These are phyloP conservation scores for Ibidorhyncha struthersii DNA, from an alignment of 2,113 vertebrate genomes.

Conservation along the genomic window DNA sequence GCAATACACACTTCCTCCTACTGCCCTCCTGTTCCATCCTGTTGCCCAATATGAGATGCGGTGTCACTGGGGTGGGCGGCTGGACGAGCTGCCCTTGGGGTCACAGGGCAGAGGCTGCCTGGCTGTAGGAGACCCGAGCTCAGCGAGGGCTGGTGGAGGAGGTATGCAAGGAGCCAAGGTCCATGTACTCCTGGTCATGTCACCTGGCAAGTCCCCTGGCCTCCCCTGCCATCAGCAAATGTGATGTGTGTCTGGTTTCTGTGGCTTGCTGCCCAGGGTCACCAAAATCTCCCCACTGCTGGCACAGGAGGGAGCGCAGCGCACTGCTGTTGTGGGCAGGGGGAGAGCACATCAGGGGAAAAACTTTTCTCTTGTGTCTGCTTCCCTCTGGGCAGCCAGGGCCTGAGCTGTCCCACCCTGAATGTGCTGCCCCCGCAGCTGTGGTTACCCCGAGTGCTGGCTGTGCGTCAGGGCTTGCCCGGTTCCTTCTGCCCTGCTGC, in stretches of 20 bases:
- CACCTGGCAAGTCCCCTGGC: neutral
- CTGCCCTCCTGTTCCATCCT: neutral
- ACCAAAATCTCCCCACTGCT: neutral
- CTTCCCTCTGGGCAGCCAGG: neutral
- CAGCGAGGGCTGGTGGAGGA: neutral
- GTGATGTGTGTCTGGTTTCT: neutral
- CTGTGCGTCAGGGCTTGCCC: rapidly evolving
- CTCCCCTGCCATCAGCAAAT: neutral
- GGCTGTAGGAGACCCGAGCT: neutral
- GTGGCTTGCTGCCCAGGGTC: neutral
- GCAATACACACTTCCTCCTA: neutral
- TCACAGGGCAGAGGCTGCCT: neutral
- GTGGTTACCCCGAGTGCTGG: neutral
- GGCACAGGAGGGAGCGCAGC: rapidly evolving
- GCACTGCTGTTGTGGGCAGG: rapidly evolving
- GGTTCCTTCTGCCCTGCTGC: neutral
- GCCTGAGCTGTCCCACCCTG: neutral
- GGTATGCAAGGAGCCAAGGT: neutral
- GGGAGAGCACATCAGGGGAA: rapidly evolving
- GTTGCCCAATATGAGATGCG: neutral
- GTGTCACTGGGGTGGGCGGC: too few relatives aligned
- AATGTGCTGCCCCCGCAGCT: rapidly evolving
- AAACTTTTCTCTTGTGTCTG: neutral
- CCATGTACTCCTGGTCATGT: neutral
- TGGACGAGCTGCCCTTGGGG: neutral